These are phyloP conservation scores for Bradypodion pumilum DNA, from an alignment of 2,797 vertebrate species.

Conservation along the genomic window DNA sequence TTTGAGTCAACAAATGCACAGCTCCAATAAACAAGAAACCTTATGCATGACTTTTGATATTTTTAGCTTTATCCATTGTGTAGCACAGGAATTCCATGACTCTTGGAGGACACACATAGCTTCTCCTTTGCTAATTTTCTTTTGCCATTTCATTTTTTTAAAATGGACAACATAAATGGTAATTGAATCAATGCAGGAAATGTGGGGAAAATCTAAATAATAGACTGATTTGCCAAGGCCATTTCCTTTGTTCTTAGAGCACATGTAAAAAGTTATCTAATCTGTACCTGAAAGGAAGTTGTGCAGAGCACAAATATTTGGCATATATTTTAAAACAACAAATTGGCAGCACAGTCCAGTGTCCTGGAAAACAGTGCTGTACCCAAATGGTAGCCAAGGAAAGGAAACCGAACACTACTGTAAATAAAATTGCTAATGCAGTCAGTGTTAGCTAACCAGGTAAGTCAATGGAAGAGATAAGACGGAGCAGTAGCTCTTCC, in stretches of 20 bases:
- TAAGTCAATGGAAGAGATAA: neutral
- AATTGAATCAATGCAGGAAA: neutral
- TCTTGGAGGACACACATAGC: neutral
- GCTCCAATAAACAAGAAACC: neutral
- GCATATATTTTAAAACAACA: conserved; percentile 10
- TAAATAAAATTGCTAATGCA: neutral
- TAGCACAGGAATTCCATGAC: neutral
- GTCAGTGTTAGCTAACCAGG: neutral
- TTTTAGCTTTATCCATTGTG: neutral
- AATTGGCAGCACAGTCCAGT: neutral
- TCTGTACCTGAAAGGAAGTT: neutral
- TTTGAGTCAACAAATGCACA: neutral
- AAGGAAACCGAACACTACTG: neutral
- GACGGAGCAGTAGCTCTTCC: neutral
- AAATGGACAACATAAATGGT: conserved; percentile 9
- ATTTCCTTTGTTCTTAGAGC: conserved; percentile 9
- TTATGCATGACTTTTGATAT: neutral
- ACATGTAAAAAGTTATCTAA: conserved; percentile 15
- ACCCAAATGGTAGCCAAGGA: neutral
- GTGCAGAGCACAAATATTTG: neutral
- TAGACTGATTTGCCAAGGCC: neutral
- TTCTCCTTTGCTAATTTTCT: neutral
- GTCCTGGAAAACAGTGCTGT: neutral
- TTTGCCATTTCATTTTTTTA: conserved; percentile 10
- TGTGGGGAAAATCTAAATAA: neutral